Base-by-base conservation (phyloP, 2,113 vertebrate genomes). In the Tetraodon nigroviridis region DNA sequence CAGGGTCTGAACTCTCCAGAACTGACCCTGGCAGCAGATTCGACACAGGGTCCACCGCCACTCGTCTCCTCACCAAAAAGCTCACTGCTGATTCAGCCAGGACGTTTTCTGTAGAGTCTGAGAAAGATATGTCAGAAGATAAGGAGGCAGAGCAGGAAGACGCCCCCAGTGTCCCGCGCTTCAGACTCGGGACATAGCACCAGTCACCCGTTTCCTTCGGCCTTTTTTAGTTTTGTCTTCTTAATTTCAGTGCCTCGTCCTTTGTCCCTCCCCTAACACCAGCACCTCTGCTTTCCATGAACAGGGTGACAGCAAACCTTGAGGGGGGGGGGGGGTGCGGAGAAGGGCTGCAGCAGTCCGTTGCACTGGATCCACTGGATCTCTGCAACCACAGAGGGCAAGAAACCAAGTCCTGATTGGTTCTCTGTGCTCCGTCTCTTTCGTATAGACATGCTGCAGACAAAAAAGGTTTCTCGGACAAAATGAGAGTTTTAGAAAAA, bases 161-260 rank as follows among this genome's bases (percentile, higher is more conserved):
- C 10, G 37, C 76, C 41, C 57, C 74, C 52, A 67, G 17, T 15
- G 73, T 70, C 20, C 60, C 81, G 1, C 78, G 61, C 58, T 81
- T 87, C 66, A 75, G 61, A 67, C 73, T 87, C 2, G 87, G 82
- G 66, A 89, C 88, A 79, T 91, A 90, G 81, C 87, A 74, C 50
- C 69, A 51, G 29, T 53, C 65, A 53, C 52, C 3, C 6, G 18
- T 65, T 57, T 49, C 32, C 74, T 29, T 56, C 52, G 14, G 21
- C 58, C 58, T 66, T 78, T 64, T 71, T 73, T 79, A 64, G 21
- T 51, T 51, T 51, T 3, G 17, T 64, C 71, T 59, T 64, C 53
- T 69, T 67, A 40, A 61, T 82, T 73, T 84, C 24, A 22, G 76
- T 84, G 78, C 82, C 78, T 87, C 71, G 15, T 75, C 51, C 56